These are phyloP conservation scores for Verasper variegatus DNA, from an alignment of 2,113 vertebrate species.

Conservation along the genomic window DNA sequence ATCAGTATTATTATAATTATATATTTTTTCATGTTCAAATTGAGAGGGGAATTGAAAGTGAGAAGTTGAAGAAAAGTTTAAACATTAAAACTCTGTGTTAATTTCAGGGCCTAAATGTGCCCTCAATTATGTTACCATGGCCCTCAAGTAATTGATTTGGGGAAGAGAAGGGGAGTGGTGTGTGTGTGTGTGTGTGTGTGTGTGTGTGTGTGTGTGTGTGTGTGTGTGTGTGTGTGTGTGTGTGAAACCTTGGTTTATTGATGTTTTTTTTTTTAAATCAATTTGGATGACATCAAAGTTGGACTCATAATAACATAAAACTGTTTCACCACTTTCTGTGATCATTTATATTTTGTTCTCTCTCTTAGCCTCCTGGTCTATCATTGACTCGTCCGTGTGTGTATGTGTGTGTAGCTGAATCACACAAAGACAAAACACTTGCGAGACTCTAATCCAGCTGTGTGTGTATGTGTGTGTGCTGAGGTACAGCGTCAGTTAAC, in stretches of 20 bases:
- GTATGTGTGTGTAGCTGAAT: background rate
- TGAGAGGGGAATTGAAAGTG: slow-evolving; percentile 51
- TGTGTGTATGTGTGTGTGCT: slow-evolving; percentile 26
- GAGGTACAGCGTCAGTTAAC: background rate
- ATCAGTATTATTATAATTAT: background rate
- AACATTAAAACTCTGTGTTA: slow-evolving; percentile 58
- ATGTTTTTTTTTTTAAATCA: slow-evolving; percentile 27
- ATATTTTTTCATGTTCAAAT: slow-evolving; percentile 25
- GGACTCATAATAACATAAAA: slow-evolving; percentile 33
- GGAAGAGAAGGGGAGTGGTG: slow-evolving; percentile 39
- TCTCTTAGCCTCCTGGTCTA: slow-evolving; percentile 9
- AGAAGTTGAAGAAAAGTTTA: slow-evolving; percentile 51
- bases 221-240: slow-evolving; percentile 41
- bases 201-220: slow-evolving; percentile 14
- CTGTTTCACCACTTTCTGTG: slow-evolving; percentile 29
- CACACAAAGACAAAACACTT: slow-evolving; percentile 39
- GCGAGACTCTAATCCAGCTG: background rate
- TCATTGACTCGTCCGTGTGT: slow-evolving; percentile 41
- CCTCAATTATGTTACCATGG: slow-evolving; percentile 71
- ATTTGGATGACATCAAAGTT: slow-evolving; percentile 4
- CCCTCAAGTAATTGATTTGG: slow-evolving; percentile 71
- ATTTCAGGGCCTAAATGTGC: slow-evolving; percentile 67
- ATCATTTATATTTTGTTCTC: slow-evolving; percentile 37
- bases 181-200: background rate
- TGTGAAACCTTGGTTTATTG: slow-evolving; percentile 65